Percentiles rank a stretch among this genome's conserved stretches.
These are phyloP conservation scores for Ptychoptera albimana DNA, from an alignment of 2,888 invertebrate species.

Conservation along the genomic window DNA sequence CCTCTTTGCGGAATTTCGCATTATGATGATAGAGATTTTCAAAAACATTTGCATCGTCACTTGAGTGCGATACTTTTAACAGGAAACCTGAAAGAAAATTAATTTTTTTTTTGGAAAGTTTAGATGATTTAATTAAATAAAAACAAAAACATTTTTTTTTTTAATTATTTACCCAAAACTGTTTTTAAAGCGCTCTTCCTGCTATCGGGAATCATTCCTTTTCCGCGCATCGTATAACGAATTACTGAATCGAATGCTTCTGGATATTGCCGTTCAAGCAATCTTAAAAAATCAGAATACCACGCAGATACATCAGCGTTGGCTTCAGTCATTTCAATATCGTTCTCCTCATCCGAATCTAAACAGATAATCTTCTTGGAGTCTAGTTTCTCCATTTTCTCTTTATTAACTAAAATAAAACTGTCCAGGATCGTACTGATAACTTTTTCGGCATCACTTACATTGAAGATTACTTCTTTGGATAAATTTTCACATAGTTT, in stretches of 20 bases:
- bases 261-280: slow-evolving; percentile 55
- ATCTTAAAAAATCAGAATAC: slow-evolving; percentile 39
- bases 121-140: not conserved
- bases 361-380: slow-evolving; percentile 9
- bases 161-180: slow-evolving; percentile 19
- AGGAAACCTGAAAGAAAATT: slow-evolving; percentile 30
- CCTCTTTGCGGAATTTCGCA: slow-evolving; percentile 44
- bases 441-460: slow-evolving; percentile 35
- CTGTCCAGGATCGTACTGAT: slow-evolving; percentile 40
- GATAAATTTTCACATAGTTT: slow-evolving; percentile 41
- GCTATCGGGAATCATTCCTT: slow-evolving; percentile 21
- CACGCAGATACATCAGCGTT: slow-evolving; percentile 28
- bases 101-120: not conserved
- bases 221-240: slow-evolving; percentile 35
- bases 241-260: slow-evolving; percentile 51
- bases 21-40: slow-evolving; percentile 59
- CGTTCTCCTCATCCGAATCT: slow-evolving; percentile 23
- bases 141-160: not conserved
- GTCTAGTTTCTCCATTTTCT: slow-evolving; percentile 1
- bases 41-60: slow-evolving; percentile 39
- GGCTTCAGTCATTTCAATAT: slow-evolving; percentile 17
- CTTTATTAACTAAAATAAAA: slow-evolving; percentile 16
- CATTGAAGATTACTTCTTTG: slow-evolving; percentile 40
- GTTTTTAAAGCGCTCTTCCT: slow-evolving; percentile 29
- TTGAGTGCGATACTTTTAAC: slow-evolving; percentile 36